These are phyloP conservation scores for Hydraecia micacea DNA, from an alignment of 2,888 invertebrate species.

Conservation along the genomic window DNA sequence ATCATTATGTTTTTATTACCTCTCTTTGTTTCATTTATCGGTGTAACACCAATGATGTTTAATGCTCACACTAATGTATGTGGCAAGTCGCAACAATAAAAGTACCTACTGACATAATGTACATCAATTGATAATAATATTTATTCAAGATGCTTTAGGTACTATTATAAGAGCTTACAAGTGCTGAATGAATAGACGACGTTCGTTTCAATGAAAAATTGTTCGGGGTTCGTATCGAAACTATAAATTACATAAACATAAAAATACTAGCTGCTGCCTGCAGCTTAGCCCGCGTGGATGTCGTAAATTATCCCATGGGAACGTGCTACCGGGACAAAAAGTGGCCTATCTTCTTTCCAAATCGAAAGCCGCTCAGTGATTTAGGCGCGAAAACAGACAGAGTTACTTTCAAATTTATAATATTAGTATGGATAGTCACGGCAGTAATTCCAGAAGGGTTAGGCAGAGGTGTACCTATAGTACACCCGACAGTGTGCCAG, in stretches of 20 bases:
- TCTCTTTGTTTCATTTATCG: constrained; percentile 65
- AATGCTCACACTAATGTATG: constrained; percentile 21
- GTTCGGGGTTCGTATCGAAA: not conserved
- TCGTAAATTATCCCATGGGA: too few species aligned
- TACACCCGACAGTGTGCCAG: not conserved
- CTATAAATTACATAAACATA: too few species aligned
- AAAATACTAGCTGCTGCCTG: not conserved
- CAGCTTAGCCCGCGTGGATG: too few species aligned
- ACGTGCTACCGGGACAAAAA: not conserved
- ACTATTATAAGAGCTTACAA: not conserved
- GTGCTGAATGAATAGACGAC: not conserved
- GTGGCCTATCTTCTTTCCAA: not conserved
- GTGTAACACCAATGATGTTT: constrained; percentile 56
- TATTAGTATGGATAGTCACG: not conserved
- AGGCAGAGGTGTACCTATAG: too few species aligned
- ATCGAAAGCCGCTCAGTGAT: not conserved
- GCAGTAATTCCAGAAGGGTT: not conserved
- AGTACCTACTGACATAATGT: not conserved
- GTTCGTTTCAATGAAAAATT: not conserved
- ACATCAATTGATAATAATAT: not conserved
- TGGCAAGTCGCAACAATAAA: constrained; percentile 10
- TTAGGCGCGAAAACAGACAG: not conserved
- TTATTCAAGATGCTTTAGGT: constrained; percentile 1
- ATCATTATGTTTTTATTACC: constrained; percentile 74
- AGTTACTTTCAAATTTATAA: not conserved